Evolutionary conservation across 2,888 invertebrate genomes (phyloP).

Genomic region (Oscheius sp.): DNA sequence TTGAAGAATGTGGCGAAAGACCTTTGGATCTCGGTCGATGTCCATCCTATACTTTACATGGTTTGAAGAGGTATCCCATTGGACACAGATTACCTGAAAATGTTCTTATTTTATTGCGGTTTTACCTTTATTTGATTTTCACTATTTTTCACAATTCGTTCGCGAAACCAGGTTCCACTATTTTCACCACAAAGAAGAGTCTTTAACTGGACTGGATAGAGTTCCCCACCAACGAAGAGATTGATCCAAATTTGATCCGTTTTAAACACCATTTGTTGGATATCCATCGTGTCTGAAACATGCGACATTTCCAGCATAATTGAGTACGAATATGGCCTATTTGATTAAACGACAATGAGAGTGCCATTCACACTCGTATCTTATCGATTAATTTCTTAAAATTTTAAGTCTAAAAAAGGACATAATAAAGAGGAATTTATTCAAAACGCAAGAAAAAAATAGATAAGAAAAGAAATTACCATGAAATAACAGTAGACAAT

Average conservation of each 20-base stretch:
- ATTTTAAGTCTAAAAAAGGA: not conserved
- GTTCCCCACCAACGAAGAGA: slow-evolving; percentile 46
- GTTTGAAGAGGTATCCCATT: slow-evolving; percentile 49
- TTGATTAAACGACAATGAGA: slow-evolving; percentile 9
- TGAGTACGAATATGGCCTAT: slow-evolving; percentile 9
- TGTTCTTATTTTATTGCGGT: not conserved
- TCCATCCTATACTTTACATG: slow-evolving; percentile 50
- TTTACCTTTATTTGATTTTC: slow-evolving; percentile 26
- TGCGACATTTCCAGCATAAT: not conserved
- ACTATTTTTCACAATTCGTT: slow-evolving; percentile 33
- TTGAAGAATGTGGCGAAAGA: slow-evolving; percentile 48
- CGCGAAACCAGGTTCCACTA: slow-evolving; percentile 40
- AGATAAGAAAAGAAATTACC: not conserved
- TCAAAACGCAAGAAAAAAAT: not conserved
- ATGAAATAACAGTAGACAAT: not conserved
- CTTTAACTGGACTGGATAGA: slow-evolving; percentile 45
- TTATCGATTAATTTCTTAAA: not conserved
- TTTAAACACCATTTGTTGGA: slow-evolving; percentile 34
- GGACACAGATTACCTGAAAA: slow-evolving; percentile 33
- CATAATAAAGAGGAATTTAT: not conserved
- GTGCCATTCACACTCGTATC: not conserved
- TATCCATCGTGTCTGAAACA: slow-evolving; percentile 20
- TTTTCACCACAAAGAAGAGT: slow-evolving; percentile 43
- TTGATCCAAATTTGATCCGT: slow-evolving; percentile 49
- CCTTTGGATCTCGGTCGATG: slow-evolving; percentile 44